Base-by-base conservation (phyloP, 1,140 invertebrate species). In the Ylistrum balloti region DNA sequence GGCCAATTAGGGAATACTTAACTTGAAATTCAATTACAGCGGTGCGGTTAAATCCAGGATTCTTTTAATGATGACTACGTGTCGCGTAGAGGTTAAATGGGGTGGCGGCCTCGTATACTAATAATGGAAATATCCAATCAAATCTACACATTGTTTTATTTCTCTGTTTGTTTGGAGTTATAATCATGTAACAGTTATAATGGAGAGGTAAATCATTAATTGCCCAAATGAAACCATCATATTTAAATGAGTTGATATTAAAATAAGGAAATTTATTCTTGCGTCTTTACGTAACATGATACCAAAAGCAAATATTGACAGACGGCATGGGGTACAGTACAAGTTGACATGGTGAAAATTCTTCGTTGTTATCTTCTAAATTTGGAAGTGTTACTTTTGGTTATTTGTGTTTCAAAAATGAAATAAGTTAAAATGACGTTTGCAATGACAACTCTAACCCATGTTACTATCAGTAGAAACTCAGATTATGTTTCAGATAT, bases 1-100 rank as follows among this genome's bases (percentile, higher is more conserved):
- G 86, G 86, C 86, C 86, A 87, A 87, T 87, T 87, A 87, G 86
- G 33, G 35, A 34, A 17, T 38, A 28, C 86, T 87, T 87, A 87
- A 87, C 86, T 87, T 35, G 22, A 87, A 87, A 87, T 87, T 87
- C 86, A 87, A 87, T 87, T 87, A 87, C 35, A 35, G 86, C 86
- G n/a, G 86, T 38, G 17, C 86, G 35, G 33, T 35, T 35, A 87
- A 35, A 34, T 87, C 33, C 35, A n/a, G 35, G 35, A 87, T 87
- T 34, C 86, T 74, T 74, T 74, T 74, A 74, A 74, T 74, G 56
- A 74, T 74, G 56, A n/a, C 56, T 74, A n/a, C 28, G 56, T 28
- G 56, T 74, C 56, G 56, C 22, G 56, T 28, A 74, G 56, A 28
- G 56, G 56, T 74, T 74, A 74, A 74, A 74, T 74, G 56, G 56